Evolutionary conservation across 2,888 invertebrate genomes (phyloP).

Genomic region (Lithophane leautieri): DNA sequence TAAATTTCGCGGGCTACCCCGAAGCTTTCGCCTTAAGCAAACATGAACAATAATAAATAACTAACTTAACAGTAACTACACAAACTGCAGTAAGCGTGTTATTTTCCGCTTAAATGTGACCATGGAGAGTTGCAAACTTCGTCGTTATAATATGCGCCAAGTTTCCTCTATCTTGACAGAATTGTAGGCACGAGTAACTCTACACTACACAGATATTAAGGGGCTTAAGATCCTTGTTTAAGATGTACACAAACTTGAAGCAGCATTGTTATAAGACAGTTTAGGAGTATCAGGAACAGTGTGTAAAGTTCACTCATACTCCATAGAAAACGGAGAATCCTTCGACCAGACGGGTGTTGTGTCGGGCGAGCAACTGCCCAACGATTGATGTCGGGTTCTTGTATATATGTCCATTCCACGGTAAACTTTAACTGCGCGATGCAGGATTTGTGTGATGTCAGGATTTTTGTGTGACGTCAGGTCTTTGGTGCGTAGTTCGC

Average conservation of each 20-base stretch:
- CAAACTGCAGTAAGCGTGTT: constrained; percentile 35
- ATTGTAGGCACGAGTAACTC: constrained; percentile 36
- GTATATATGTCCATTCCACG: too few relatives aligned
- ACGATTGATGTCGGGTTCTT: too few relatives aligned
- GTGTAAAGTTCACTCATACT: too few relatives aligned
- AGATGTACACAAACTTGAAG: not conserved
- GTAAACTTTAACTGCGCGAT: too few relatives aligned
- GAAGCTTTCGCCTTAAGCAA: not conserved
- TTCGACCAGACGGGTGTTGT: too few relatives aligned
- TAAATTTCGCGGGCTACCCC: too few relatives aligned
- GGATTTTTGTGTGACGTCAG: too few relatives aligned
- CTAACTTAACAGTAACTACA: constrained; percentile 5
- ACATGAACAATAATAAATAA: constrained; percentile 5
- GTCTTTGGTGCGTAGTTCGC: too few relatives aligned
- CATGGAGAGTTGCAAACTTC: constrained; percentile 43
- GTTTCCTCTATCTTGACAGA: constrained; percentile 46
- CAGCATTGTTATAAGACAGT: not conserved
- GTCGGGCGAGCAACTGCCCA: too few relatives aligned
- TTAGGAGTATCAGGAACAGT: too few relatives aligned
- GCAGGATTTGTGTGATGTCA: too few relatives aligned
- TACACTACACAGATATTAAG: constrained; percentile 8
- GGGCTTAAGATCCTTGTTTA: constrained; percentile 18
- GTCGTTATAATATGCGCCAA: constrained; percentile 43
- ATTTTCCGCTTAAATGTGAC: constrained; percentile 48
- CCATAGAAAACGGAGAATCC: too few relatives aligned